phyloP scores from a whole-genome alignment of 2,113 vertebrate species.

The Antechinus stuartii region DNA sequence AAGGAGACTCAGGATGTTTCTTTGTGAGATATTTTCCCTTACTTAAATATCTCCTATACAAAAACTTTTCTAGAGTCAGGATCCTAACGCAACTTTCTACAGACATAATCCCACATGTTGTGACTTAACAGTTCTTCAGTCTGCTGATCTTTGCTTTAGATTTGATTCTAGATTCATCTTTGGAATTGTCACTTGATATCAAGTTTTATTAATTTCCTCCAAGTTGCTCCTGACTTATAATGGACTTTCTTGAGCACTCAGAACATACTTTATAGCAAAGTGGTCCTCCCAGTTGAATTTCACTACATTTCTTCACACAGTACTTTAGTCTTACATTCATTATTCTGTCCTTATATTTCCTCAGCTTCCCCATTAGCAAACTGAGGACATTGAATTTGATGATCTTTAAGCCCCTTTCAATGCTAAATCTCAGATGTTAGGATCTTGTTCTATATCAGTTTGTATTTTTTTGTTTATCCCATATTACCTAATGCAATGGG shows the following conservation, averaged over 20 bases:
- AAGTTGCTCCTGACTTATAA: neutral
- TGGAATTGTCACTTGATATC: neutral
- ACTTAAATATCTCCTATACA: neutral
- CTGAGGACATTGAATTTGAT: neutral
- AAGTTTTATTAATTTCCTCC: neutral
- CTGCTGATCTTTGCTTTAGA: neutral
- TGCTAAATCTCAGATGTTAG: neutral
- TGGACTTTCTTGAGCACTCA: neutral
- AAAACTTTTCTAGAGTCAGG: neutral
- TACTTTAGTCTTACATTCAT: neutral
- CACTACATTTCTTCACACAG: neutral
- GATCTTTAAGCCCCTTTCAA: neutral
- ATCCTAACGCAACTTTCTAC: neutral
- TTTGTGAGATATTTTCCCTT: neutral
- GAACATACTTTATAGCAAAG: neutral
- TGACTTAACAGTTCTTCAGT: neutral
- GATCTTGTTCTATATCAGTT: neutral
- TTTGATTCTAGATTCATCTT: neutral
- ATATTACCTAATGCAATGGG: neutral
- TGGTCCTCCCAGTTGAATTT: neutral
- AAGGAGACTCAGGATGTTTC: neutral
- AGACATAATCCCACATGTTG: neutral
- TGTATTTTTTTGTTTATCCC: conserved; percentile 26
- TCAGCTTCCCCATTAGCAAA: neutral
- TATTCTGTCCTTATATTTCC: neutral